These are phyloP conservation scores for Halichoeres trimaculatus DNA, from an alignment of 2,113 vertebrate species.

Conservation along the genomic window DNA sequence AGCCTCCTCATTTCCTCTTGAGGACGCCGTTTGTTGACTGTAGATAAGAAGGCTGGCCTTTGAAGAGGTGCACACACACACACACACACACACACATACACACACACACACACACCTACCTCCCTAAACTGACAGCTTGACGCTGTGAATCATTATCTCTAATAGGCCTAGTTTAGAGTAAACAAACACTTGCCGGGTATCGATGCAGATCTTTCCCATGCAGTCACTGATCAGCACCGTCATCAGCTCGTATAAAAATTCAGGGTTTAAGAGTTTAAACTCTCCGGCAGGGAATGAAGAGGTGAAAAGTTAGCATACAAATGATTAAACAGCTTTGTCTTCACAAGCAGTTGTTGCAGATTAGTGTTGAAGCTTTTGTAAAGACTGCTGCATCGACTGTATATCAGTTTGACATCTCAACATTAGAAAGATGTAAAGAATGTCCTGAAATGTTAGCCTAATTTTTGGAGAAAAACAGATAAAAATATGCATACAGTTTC, in stretches of 20 bases:
- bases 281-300: slow-evolving; percentile 7
- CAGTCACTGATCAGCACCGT: slow-evolving; percentile 25
- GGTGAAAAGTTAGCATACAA: slow-evolving; percentile 2
- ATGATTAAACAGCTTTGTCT: slow-evolving; percentile 25
- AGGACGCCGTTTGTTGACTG: slow-evolving; percentile 71
- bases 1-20: slow-evolving; percentile 59
- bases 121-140: slow-evolving; percentile 65
- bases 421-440: background rate
- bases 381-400: background rate
- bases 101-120: slow-evolving; percentile 24
- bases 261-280: slow-evolving; percentile 36
- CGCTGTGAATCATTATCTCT: slow-evolving; percentile 78
- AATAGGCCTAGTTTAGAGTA: slow-evolving; percentile 75
- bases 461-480: background rate
- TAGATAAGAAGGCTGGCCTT: slow-evolving; percentile 72
- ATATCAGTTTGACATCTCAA: background rate
- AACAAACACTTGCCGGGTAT: slow-evolving; percentile 70
- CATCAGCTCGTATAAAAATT: slow-evolving; percentile 36
- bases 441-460: background rate
- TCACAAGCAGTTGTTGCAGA: background rate
- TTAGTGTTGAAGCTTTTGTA: background rate
- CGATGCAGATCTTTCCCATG: slow-evolving; percentile 49
- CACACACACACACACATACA: slow-evolving; percentile 12
- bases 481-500: slow-evolving; percentile 12
- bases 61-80: slow-evolving; percentile 65